phyloP scores from a whole-genome alignment of 2,888 invertebrate genomes.

The Eupithecia subumbrata region DNA sequence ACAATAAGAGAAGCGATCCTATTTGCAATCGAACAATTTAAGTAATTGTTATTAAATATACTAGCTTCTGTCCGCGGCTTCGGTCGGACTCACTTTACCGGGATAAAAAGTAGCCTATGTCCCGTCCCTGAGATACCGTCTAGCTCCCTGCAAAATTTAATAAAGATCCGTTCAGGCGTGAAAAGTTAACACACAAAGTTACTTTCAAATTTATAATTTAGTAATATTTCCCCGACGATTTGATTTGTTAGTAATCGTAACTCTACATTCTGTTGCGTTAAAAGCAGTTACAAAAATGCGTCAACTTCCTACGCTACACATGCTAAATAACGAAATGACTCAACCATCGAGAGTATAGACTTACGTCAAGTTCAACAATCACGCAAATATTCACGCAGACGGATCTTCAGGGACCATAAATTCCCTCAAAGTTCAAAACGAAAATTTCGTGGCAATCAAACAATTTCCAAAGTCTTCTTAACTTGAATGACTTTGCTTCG shows the following conservation, averaged over 20 bases:
- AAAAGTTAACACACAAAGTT: too few relatives aligned
- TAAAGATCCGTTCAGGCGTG: too few relatives aligned
- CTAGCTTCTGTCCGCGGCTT: too few relatives aligned
- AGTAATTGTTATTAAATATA: not conserved
- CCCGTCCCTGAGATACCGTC: too few relatives aligned
- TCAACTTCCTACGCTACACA: conserved; percentile 34
- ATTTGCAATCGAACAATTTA: not conserved
- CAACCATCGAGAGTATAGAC: conserved; percentile 29
- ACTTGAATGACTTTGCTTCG: conserved; percentile 45
- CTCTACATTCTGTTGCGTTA: not conserved
- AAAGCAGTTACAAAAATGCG: not conserved
- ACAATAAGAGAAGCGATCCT: not conserved
- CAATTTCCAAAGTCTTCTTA: conserved; percentile 49
- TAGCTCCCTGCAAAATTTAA: too few relatives aligned
- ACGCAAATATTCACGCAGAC: conserved; percentile 37
- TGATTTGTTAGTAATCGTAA: not conserved
- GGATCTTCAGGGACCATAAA: conserved; percentile 31
- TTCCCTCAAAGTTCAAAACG: conserved; percentile 41
- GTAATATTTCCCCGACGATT: not conserved
- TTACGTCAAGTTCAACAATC: conserved; percentile 30
- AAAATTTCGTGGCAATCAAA: conserved; percentile 54
- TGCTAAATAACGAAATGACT: conserved; percentile 41
- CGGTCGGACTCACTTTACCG: too few relatives aligned
- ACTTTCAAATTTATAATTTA: too few relatives aligned
- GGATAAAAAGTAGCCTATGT: too few relatives aligned